Percentiles rank a stretch among this genome's conserved stretches.
These are phyloP conservation scores for Heliopora coerulea DNA, from an alignment of 92 coral and sea anemone genomes.

Conservation along the genomic window DNA sequence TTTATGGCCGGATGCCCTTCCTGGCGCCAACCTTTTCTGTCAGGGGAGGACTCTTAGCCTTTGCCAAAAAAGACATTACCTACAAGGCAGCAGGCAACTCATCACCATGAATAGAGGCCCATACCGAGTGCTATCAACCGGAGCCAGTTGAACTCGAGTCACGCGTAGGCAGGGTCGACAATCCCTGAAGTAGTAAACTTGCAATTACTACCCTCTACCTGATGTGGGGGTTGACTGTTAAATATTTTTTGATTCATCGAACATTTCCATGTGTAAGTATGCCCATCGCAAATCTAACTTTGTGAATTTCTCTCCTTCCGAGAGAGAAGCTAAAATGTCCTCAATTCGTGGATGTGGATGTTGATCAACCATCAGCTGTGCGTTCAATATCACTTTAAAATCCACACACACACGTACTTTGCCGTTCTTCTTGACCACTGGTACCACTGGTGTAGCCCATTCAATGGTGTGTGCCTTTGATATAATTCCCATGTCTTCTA, in stretches of 20 bases:
- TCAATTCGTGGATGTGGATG: slow-evolving; percentile 28
- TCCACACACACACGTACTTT: neutral
- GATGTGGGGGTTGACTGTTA: slow-evolving; percentile 37
- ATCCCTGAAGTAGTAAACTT: too few species aligned
- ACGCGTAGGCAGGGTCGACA: too few species aligned
- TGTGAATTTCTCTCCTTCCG: slow-evolving; percentile 45
- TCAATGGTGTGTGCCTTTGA: neutral
- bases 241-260: slow-evolving; percentile 30
- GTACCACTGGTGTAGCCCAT: slow-evolving; percentile 31
- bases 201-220: too few species aligned
- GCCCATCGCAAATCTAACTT: slow-evolving; percentile 56
- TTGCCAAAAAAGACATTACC: too few species aligned
- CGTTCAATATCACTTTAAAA: slow-evolving; percentile 22
- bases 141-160: too few species aligned
- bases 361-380: slow-evolving; percentile 12
- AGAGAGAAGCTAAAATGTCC: slow-evolving; percentile 6
- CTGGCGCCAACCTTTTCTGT: too few species aligned
- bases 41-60: too few species aligned
- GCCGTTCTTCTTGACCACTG: neutral
- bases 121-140: too few species aligned
- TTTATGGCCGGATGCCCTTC: too few species aligned
- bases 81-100: too few species aligned
- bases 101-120: too few species aligned
- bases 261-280: slow-evolving; percentile 59
- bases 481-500: neutral